Base-by-base conservation (phyloP, 2,888 invertebrate genomes). In the Drosophila anomalata region DNA sequence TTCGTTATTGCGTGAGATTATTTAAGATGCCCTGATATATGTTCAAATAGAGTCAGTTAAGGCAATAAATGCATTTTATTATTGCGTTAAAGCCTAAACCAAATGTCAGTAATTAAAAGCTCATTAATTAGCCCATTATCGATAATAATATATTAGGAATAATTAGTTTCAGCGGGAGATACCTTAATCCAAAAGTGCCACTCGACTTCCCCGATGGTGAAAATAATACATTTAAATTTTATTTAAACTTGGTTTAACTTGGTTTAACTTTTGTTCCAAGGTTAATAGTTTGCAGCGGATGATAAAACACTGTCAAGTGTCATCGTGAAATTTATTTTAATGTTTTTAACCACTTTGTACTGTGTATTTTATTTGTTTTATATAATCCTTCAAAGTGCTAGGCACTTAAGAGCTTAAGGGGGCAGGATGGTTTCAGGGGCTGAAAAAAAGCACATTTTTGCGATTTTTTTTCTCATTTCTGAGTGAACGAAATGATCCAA, bases 161-260 rank as follows among this genome's bases (percentile, higher is more conserved):
- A 24, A 52, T 33, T 50, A 33, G 50, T 50, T 47, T 20, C 20
- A 48, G 29, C 48, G 11, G 33, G 33, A n/a, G 22, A 9, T 36
- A 20, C 12, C 9, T 33, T 14, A 24, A 52, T 22, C n/a, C 24
- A 24, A 52, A 52, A 41, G 29, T 33, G 50, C 11, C 50, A 12
- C n/a, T 42, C 3, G 9, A 17, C 2, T 17, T 42, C 17, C 26
- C n/a, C 12, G 12, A 17, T 29, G 14, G n/a, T n/a, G 11, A 2
- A 11, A 14, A 14, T 46, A 55, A 11, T 6, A 22, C 12, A 44
- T 44, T 22, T 11, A 12, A 22, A 44, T 22, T 22, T 44, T 44
- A 44, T 44, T 22, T 3, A 42, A 42, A 20, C 20, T 42, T 11
- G 20, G 17, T 11, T n/a, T n/a, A 42, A 7, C n/a, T 36, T 41